Conservation (phyloP, 2,113 vertebrate genomes). For the Sus scrofa region T2T-Sscrofa CM000812.6:58953501-58954000, state of each 20-base stretch:
- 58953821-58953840: slow-evolving; percentile 47
- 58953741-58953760: slow-evolving; percentile 16
- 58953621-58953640: background rate
- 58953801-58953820: slow-evolving; percentile 23
- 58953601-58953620: slow-evolving; percentile 71
- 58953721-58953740: background rate
- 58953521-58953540: slow-evolving; percentile 63
- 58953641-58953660: background rate
- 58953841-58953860: slow-evolving; percentile 44
- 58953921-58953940: slow-evolving; percentile 62
- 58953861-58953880: slow-evolving; percentile 72
- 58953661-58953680: slow-evolving; percentile 6
- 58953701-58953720: background rate
- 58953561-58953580: slow-evolving; percentile 53
- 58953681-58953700: slow-evolving; percentile 43
- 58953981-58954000: slow-evolving; percentile 76
- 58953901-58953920: slow-evolving; percentile 49
- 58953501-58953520: slow-evolving; percentile 52
- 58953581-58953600: slow-evolving; percentile 71
- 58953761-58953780: slow-evolving; percentile 36
- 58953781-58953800: background rate
- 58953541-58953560: slow-evolving; percentile 62
- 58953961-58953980: background rate
- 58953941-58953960: slow-evolving; percentile 75
- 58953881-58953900: slow-evolving; percentile 73